These are phyloP conservation scores for Drosophila kikkawai DNA, from an alignment of 1,140 invertebrate species.

Conservation along the genomic window DNA sequence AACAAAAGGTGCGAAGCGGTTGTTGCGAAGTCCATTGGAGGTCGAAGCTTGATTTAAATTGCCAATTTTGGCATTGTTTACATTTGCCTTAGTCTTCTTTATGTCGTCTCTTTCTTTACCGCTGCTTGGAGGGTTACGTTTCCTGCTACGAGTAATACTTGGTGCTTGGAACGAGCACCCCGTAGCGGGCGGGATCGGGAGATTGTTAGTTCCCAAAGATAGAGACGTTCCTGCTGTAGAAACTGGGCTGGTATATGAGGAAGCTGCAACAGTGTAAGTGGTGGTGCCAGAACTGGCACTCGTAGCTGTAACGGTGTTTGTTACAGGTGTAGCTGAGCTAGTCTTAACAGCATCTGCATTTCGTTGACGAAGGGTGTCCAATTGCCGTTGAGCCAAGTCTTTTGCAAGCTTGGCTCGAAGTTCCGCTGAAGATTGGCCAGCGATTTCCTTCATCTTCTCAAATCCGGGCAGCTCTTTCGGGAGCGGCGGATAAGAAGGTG, in stretches of 20 bases:
- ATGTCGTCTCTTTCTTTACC: neutral
- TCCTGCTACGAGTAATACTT: slow-evolving; percentile 2
- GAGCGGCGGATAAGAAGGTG: slow-evolving; percentile 8
- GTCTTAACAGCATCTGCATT: neutral
- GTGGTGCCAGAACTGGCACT: slow-evolving; percentile 11
- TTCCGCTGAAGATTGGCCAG: slow-evolving; percentile 14
- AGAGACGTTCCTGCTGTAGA: neutral
- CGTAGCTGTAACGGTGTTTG: slow-evolving; percentile 1
- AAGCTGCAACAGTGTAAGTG: slow-evolving; percentile 11
- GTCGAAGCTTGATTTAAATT: slow-evolving; percentile 5
- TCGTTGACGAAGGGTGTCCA: neutral
- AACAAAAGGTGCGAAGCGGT: slow-evolving; percentile 8
- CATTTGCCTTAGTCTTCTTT: slow-evolving; percentile 2
- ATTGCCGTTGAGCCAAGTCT: neutral
- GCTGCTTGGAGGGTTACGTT: slow-evolving; percentile 1
- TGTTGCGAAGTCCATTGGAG: slow-evolving; percentile 1
- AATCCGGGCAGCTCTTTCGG: slow-evolving; percentile 4
- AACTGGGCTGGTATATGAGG: slow-evolving; percentile 4
- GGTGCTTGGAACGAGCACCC: slow-evolving; percentile 3
- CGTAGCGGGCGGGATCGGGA: neutral
- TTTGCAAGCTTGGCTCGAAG: neutral
- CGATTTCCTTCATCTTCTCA: slow-evolving; percentile 5
- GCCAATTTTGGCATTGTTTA: neutral
- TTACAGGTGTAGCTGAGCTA: neutral
- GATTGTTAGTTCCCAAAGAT: neutral